Evolutionary conservation across 2,113 vertebrate genomes (phyloP).

Genomic region (Phoxinus phoxinus): DNA sequence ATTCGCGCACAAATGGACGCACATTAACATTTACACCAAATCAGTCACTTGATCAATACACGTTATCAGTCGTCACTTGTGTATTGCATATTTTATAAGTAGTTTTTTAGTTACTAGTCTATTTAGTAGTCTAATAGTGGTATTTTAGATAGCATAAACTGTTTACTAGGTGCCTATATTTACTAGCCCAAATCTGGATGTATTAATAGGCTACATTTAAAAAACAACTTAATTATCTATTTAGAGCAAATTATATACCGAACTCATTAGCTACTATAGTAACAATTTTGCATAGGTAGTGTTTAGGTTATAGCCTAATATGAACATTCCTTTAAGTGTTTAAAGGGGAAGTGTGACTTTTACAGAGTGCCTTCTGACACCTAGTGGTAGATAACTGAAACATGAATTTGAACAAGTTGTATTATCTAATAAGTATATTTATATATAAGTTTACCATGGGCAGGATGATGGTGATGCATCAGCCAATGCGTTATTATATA

Average conservation of each 20-base stretch:
- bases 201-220: no score
- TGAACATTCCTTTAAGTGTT: background rate
- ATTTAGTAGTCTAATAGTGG: background rate
- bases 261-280: background rate
- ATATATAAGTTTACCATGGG: no score
- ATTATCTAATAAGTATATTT: background rate
- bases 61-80: background rate
- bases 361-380: background rate
- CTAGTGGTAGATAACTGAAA: conserved; percentile 4
- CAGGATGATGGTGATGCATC: no score
- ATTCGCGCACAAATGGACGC: background rate
- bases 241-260: background rate
- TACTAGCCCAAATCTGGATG: background rate
- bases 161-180: no score
- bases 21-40: background rate
- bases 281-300: background rate
- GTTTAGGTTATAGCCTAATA: background rate
- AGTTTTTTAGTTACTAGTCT: background rate
- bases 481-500: no score
- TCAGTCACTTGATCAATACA: background rate
- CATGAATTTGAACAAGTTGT: background rate
- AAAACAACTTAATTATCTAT: background rate
- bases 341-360: background rate
- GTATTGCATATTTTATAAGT: background rate
- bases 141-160: no score